Percentiles rank a stretch among this genome's conserved stretches.
Conservation (phyloP, 2,797 vertebrate species). For the Menidia menidia region DNA sequence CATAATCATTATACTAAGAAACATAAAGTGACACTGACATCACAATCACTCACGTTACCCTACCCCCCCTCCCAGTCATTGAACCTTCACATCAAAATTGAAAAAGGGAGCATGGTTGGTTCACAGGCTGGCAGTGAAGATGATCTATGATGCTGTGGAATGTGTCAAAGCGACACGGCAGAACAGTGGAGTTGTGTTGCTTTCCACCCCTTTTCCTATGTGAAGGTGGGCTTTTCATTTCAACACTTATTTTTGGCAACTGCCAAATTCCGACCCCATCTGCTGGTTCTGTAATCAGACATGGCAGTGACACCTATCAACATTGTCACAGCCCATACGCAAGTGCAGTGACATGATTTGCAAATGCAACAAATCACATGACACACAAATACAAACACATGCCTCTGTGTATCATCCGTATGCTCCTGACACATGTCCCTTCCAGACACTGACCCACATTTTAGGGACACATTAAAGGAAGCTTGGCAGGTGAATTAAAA, state of each 20-base stretch:
- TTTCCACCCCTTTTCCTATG: constrained; percentile 19
- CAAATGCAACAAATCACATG: constrained; percentile 9
- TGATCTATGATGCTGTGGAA: constrained; percentile 41
- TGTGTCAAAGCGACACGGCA: constrained; percentile 40
- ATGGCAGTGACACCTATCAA: constrained; percentile 63
- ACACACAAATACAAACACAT: background rate
- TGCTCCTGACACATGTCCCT: constrained; percentile 44
- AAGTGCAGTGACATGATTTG: constrained; percentile 29
- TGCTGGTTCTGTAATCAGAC: constrained; percentile 71
- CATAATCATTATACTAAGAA: constrained; percentile 46
- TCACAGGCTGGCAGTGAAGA: constrained; percentile 38
- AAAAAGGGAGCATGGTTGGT: constrained; percentile 31
- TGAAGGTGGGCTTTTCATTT: constrained; percentile 61
- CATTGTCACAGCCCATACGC: constrained; percentile 42
- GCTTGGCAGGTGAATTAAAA: background rate
- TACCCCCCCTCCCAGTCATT: constrained; percentile 29
- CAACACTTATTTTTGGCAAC: constrained; percentile 49
- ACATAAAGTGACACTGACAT: constrained; percentile 38
- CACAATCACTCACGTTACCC: constrained; percentile 42
- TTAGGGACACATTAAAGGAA: background rate
- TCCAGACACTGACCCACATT: constrained; percentile 15
- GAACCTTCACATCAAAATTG: constrained; percentile 46
- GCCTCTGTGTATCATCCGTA: constrained; percentile 22
- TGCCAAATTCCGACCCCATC: constrained; percentile 66
- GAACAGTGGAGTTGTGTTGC: constrained; percentile 21